A percentile compares a stretch with the other conserved stretches of the same genome.
phyloP scores from a whole-genome alignment of 2,113 vertebrate genomes.

The Glaucomys volans region DNA sequence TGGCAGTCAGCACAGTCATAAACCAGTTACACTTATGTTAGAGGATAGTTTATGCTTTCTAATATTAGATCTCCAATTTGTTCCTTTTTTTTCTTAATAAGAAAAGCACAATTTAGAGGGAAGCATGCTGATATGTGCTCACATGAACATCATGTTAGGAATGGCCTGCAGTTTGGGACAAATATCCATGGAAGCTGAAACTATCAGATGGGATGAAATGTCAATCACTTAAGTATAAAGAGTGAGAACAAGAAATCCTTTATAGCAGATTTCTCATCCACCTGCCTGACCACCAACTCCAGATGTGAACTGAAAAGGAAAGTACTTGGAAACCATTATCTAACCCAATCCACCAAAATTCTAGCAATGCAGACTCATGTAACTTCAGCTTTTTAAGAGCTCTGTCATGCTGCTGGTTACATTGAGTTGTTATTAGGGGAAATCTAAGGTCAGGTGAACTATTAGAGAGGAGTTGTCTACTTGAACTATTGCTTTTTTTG shows the following conservation, averaged over 20 bases:
- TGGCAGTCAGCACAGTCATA: not conserved
- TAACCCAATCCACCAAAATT: not conserved
- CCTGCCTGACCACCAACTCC: not conserved
- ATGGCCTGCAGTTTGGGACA: not conserved
- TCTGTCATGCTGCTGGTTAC: not conserved
- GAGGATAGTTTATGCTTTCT: conserved; percentile 27
- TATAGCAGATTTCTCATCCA: not conserved
- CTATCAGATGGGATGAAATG: not conserved
- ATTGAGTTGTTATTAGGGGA: not conserved
- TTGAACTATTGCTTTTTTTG: conserved; percentile 1
- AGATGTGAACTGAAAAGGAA: not conserved
- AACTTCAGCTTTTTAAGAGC: not conserved
- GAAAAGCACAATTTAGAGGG: not conserved
- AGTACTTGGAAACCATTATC: not conserved
- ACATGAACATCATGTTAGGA: not conserved
- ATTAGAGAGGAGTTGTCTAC: not conserved
- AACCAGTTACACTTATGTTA: not conserved
- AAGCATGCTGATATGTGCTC: not conserved
- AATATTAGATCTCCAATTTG: not conserved
- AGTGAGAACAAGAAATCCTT: not conserved
- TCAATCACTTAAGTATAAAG: not conserved
- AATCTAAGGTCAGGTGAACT: not conserved
- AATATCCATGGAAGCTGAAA: not conserved
- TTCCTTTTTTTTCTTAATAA: not conserved
- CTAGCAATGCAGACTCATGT: not conserved